Evolutionary conservation across 2,888 invertebrate genomes (phyloP).

Genomic region (Phlogophora meticulosa): DNA sequence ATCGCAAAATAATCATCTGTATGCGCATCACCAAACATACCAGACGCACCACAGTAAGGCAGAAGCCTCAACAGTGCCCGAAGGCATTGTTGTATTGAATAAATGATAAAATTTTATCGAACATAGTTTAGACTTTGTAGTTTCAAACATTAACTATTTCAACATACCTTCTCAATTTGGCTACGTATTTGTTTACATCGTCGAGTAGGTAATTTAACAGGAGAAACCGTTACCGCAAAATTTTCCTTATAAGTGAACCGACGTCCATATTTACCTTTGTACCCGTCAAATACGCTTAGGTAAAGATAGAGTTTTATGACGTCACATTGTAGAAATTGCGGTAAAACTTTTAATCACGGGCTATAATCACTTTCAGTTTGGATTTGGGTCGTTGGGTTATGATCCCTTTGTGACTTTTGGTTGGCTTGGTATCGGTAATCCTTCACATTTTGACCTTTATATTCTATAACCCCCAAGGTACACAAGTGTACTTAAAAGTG

Average conservation of each 20-base stretch:
- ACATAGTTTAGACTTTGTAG: too few relatives aligned
- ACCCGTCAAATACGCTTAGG: neutral
- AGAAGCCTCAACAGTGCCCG: too few relatives aligned
- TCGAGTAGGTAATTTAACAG: neutral
- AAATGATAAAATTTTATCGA: too few relatives aligned
- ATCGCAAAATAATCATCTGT: too few relatives aligned
- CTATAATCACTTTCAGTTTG: constrained; percentile 26
- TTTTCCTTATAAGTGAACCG: constrained; percentile 1
- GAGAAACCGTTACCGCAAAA: neutral
- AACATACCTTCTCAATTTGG: neutral
- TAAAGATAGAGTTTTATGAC: neutral
- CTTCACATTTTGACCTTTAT: too few relatives aligned
- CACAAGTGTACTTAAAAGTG: too few relatives aligned
- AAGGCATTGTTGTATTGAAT: too few relatives aligned
- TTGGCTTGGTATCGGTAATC: neutral
- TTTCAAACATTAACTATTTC: too few relatives aligned
- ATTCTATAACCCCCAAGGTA: too few relatives aligned
- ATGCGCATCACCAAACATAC: too few relatives aligned
- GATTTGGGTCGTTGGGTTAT: neutral
- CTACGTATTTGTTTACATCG: neutral
- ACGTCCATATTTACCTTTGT: neutral
- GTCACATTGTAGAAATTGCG: constrained; percentile 15
- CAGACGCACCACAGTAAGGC: too few relatives aligned
- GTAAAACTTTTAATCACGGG: constrained; percentile 2
- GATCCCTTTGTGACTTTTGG: constrained; percentile 1